A percentile compares a stretch with the other conserved stretches of the same genome.
These are phyloP conservation scores for Drosophila parthenogenetica DNA, from an alignment of 2,888 invertebrate genomes.

Conservation along the genomic window DNA sequence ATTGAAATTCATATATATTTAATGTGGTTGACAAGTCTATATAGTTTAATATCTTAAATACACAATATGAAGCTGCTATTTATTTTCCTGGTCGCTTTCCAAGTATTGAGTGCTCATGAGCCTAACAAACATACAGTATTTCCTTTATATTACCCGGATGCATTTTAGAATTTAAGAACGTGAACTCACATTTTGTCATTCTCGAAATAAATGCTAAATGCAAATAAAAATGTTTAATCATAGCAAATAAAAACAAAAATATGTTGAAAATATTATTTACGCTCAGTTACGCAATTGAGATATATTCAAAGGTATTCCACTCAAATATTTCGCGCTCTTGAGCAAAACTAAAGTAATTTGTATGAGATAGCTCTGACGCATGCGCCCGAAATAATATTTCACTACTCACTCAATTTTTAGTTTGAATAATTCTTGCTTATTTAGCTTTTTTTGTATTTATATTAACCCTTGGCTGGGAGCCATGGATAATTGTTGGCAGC, in stretches of 20 bases:
- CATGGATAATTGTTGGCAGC: conserved; percentile 16
- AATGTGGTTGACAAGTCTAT: not conserved
- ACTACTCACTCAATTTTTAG: conserved; percentile 55
- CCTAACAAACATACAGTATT: no score
- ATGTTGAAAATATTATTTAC: not conserved
- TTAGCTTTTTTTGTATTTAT: conserved; percentile 14
- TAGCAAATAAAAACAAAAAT: not conserved
- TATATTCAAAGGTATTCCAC: conserved; percentile 14
- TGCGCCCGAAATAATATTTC: conserved; percentile 35
- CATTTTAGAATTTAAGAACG: no score
- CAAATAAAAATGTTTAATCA: not conserved
- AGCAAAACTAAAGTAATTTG: conserved; percentile 19
- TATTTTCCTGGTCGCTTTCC: no score
- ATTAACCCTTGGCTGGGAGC: conserved; percentile 46
- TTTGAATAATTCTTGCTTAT: conserved; percentile 22
- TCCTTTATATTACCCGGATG: no score
- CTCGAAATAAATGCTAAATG: not conserved
- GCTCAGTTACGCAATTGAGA: not conserved
- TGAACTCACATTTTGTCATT: no score
- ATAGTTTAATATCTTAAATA: not conserved
- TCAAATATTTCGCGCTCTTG: conserved; percentile 44
- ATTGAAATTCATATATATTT: not conserved
- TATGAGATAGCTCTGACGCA: conserved; percentile 47
- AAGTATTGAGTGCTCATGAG: no score
- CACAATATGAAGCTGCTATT: not conserved